These are phyloP conservation scores for Lagopus muta DNA, from an alignment of 2,113 vertebrate genomes.

Conservation along the genomic window DNA sequence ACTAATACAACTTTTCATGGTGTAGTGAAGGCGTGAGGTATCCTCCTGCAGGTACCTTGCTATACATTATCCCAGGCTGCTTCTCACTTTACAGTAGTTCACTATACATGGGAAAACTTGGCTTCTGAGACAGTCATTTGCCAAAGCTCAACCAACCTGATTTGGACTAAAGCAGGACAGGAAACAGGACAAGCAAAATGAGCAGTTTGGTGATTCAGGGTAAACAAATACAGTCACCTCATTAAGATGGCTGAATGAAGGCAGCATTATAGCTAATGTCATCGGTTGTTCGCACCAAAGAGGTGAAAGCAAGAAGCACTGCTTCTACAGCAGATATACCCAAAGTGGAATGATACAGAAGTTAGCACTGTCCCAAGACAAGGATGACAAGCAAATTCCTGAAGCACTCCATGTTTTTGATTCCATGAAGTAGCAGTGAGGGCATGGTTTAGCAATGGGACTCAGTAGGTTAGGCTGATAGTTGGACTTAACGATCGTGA, in stretches of 20 bases:
- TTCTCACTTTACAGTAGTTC: background rate
- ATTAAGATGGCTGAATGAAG: background rate
- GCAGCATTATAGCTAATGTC: background rate
- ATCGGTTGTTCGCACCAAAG: rapidly evolving
- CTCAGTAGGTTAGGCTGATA: background rate
- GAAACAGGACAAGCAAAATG: background rate
- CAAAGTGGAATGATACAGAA: background rate
- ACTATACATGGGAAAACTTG: background rate
- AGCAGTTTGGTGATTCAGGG: background rate
- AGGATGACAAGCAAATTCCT: background rate
- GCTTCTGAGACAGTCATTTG: background rate
- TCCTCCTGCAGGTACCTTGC: background rate
- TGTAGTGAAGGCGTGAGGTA: background rate
- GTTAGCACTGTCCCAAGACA: background rate
- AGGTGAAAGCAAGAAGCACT: background rate
- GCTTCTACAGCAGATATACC: background rate
- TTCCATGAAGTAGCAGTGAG: background rate
- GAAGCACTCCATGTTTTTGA: background rate
- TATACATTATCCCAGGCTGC: background rate
- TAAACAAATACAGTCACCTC: background rate
- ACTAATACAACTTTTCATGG: background rate
- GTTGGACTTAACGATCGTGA: background rate
- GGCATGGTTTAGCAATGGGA: background rate
- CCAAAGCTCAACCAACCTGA: background rate
- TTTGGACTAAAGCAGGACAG: background rate